A percentile compares a stretch with the other conserved stretches of the same genome.
Evolutionary conservation across 2,113 vertebrate genomes (phyloP).

Genomic region (Suncus etruscus): DNA sequence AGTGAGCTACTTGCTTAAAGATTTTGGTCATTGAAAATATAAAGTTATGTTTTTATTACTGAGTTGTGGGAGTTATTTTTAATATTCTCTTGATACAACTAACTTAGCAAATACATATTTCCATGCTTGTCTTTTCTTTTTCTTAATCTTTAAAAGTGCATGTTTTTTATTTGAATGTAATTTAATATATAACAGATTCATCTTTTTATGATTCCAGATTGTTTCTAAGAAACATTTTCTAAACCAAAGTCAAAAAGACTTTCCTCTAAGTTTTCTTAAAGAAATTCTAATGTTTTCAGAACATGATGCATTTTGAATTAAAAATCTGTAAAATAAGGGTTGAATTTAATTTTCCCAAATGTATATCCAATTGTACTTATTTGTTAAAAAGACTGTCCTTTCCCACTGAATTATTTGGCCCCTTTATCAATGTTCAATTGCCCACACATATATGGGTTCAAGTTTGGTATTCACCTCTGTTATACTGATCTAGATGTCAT

Average conservation of each 20-base stretch:
- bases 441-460: background rate
- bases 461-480: background rate
- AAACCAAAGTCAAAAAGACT: background rate
- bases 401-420: background rate
- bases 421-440: background rate
- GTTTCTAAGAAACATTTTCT: constrained; percentile 36
- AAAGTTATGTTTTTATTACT: background rate
- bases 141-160: constrained; percentile 3
- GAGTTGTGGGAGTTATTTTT: constrained; percentile 21
- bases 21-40: constrained; percentile 37
- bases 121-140: background rate
- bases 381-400: background rate
- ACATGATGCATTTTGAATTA: constrained; percentile 8
- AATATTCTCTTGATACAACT: constrained; percentile 21
- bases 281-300: background rate
- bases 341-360: background rate
- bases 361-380: background rate
- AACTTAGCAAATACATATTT: background rate
- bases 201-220: background rate
- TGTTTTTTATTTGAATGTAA: constrained; percentile 26
- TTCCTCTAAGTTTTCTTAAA: constrained; percentile 12
- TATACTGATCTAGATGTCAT: background rate
- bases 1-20: constrained; percentile 9
- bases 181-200: background rate
- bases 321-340: background rate